Evolutionary conservation across 2,888 invertebrate species (phyloP), one percentile per base, ranked within the genome.

Genomic region (Aromia moschata): DNA sequence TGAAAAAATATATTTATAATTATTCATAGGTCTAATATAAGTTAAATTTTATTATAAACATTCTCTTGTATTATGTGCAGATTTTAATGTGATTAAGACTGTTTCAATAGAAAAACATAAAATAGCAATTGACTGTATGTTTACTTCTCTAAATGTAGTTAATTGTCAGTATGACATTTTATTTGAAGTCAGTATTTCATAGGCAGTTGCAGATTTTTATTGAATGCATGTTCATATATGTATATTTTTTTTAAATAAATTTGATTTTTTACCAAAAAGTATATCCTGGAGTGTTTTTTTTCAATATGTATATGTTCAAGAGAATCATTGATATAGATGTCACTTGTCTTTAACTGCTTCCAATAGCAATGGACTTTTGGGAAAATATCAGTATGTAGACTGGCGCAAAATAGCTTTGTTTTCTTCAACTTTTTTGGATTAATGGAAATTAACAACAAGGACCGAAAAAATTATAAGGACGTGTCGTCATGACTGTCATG

Each of bases 191-290:
- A 43, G 25, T 43, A 43, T 43, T 43, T 43, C 25, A 40, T 43
- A 43, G 12, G 20, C 14, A 40, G 40, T 9, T 17, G 17, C n/a
- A 43, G 20, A n/a, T 25, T 25, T n/a, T 41, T 18, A 2, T 43
- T n/a, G n/a, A 20, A 12, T 43, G 11, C 18, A 25, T 20, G 14
- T 20, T 20, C n/a, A n/a, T 43, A 20, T 14, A 20, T 43, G 43
- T 43, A 43, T 41, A 20, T 14, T 33, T 33, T 43, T 40, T 40
- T 43, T 10, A 20, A 43, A 43, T 43, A 43, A 43, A 43, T 25
- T 43, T 43, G 43, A 20, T 43, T 43, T 43, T 43, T 43, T 25
- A 43, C n/a, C 25, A n/a, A n/a, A n/a, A n/a, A n/a, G n/a, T n/a
- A n/a, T n/a, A n/a, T n/a, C n/a, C n/a, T n/a, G n/a, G n/a, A n/a